phyloP scores from a whole-genome alignment of 2,113 vertebrate species.

The Archilochus colubris region DNA sequence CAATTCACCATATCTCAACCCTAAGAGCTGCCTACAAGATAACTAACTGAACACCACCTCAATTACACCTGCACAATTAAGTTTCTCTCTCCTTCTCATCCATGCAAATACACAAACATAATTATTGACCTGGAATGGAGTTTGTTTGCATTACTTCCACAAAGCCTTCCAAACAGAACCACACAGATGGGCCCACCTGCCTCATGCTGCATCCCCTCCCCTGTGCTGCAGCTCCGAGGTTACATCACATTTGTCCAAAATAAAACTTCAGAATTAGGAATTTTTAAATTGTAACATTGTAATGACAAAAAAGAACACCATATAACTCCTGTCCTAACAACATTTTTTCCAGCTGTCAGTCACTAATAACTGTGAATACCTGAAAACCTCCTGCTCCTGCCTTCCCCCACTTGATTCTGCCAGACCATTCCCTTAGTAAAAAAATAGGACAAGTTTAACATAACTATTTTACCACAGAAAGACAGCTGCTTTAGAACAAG shows the following conservation, averaged over 20 bases:
- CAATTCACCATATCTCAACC: background rate
- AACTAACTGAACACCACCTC: background rate
- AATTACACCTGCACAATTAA: constrained; percentile 25
- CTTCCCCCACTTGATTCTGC: background rate
- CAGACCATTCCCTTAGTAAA: background rate
- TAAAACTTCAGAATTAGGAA: background rate
- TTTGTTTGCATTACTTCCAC: background rate
- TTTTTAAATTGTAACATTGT: background rate
- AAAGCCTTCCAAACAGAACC: background rate
- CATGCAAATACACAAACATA: background rate
- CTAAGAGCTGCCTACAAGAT: background rate
- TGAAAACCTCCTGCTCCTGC: background rate
- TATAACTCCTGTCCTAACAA: background rate
- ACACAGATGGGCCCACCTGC: background rate
- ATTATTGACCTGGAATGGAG: background rate
- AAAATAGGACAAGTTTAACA: background rate
- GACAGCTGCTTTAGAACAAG: background rate
- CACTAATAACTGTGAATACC: background rate
- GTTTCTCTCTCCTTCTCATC: background rate
- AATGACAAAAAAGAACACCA: background rate
- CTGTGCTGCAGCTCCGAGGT: background rate
- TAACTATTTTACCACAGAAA: background rate
- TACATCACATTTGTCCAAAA: background rate
- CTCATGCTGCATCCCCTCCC: background rate
- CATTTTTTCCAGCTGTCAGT: background rate